Base-by-base conservation (phyloP, 2,113 vertebrate species). In the Neotoma lepida region DNA sequence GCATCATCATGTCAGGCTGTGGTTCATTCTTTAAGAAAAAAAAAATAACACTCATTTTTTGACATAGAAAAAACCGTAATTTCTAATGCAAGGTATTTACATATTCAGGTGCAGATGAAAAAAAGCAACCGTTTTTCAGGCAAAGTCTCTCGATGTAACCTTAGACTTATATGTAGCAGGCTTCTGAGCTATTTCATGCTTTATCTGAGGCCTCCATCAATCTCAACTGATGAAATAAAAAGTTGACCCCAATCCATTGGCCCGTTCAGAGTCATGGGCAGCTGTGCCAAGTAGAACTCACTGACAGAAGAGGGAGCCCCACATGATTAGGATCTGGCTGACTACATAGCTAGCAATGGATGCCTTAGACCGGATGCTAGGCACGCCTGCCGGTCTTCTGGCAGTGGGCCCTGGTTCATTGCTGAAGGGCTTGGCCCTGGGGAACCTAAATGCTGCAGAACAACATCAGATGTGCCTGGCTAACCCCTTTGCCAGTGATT, bases 201-300 rank as follows among this genome's bases (percentile, higher is more conserved):
- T 90, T 74, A 51, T 91, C 77, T 33, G 51, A 74, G 74, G 35
- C 90, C n/a, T 58, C 10, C 49, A 39, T 95, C 77, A 70, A 1
- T 91, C 90, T 95, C 88, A 73, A 54, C 54, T 88, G 46, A 51
- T 80, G 63, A 93, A 96, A 92, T 76, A 61, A 92, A 97, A 94
- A 89, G 63, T 86, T 95, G 88, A 91, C 86, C 63, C 88, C n/a
- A 54, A 35, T 61, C 49, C 74, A 41, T n/a, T 56, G 5, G 7
- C 51, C 39, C 68, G 71, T 91, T 90, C 86, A 85, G 86, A 71
- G 68, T 33, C 20, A 13, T 0, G 49, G 92, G 33, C 0, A 0
- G 78, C 86, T 88, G 73, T 88, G 93, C 95, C 94, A 81, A 94
- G 86, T 22, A 84, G 86, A 95, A 54, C 44, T 88, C 58, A 88